Conservation (phyloP, 2,113 vertebrate species). For the Stigmatopora nigra region DNA sequence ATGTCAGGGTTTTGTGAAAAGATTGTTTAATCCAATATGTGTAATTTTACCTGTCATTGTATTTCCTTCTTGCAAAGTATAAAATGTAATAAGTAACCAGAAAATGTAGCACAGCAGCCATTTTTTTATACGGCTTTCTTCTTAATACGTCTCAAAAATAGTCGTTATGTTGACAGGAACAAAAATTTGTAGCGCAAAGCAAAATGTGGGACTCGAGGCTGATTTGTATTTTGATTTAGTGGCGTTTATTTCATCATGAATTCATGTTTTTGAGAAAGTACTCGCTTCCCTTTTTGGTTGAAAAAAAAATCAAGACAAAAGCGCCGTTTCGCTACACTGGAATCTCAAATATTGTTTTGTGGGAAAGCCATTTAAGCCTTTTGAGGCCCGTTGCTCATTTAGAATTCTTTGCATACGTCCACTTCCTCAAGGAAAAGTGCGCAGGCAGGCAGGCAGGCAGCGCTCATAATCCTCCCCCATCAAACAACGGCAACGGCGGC, state of each 20-base stretch:
- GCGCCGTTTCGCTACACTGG: too few relatives aligned
- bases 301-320: not conserved
- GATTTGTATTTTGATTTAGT: not conserved
- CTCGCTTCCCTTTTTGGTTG: not conserved
- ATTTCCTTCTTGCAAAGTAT: too few relatives aligned
- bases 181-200: not conserved
- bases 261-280: not conserved
- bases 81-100: too few relatives aligned
- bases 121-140: too few relatives aligned
- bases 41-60: too few relatives aligned
- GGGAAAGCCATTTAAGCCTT: not conserved
- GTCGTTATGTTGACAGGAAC: too few relatives aligned
- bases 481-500: slow-evolving; percentile 21
- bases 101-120: too few relatives aligned
- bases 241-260: not conserved
- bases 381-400: slow-evolving; percentile 22
- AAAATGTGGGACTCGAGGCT: not conserved
- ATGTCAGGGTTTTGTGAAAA: not conserved
- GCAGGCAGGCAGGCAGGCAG: slow-evolving; percentile 16
- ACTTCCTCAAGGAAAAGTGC: slow-evolving; percentile 30
- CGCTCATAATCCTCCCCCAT: slow-evolving; percentile 49
- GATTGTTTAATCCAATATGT: too few relatives aligned
- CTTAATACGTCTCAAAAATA: too few relatives aligned
- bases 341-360: not conserved
- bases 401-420: slow-evolving; percentile 37